Base-by-base conservation (phyloP, 2,113 vertebrate species). In the Istiophorus platypterus region DNA sequence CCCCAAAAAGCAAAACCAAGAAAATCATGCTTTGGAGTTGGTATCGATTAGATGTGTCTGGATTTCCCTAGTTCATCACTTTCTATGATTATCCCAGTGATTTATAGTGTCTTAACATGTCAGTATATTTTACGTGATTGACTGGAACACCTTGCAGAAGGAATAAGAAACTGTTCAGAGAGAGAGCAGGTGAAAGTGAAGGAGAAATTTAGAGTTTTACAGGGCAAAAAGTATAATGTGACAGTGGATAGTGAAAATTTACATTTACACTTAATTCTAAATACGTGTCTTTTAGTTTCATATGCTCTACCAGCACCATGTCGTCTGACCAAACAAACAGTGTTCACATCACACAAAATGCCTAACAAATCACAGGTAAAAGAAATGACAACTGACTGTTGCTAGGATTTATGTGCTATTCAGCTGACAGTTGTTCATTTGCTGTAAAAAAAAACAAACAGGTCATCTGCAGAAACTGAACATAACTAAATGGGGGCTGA, bases 81-180 rank as follows among this genome's bases (percentile, higher is more conserved):
- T 84, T 82, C 65, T 80, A 71, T 90, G 81, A 87, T 88, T 87
- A 84, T 77, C 72, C 17, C 47, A 15, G 76, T 85, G 85, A 88
- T 85, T 78, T 82, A 91, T 80, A 11, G 63, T 52, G 47, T 80
- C 67, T 58, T 42, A 49, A 64, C 65, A 56, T 73, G 39, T 71
- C 67, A 3, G 5, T 80, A 51, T 82, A 68, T 81, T 87, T 84
- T 66, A 57, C 22, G 47, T 58, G 78, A 80, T n/a, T 58, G 67
- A 81, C 71, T 73, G 69, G 80, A 81, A 47, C 68, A 78, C 65
- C 29, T 80, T 64, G 45, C 59, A 56, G 39, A 51, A 68, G 51
- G 45, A 76, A 76, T 76, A 52, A 64, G 8, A 52, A 63, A 77
- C 27, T 37, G 54, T 49, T 76, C 54, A 31, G 17, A 54, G 47